These are phyloP conservation scores for Ischnura elegans DNA, from an alignment of 2,888 invertebrate species.

Conservation along the genomic window DNA sequence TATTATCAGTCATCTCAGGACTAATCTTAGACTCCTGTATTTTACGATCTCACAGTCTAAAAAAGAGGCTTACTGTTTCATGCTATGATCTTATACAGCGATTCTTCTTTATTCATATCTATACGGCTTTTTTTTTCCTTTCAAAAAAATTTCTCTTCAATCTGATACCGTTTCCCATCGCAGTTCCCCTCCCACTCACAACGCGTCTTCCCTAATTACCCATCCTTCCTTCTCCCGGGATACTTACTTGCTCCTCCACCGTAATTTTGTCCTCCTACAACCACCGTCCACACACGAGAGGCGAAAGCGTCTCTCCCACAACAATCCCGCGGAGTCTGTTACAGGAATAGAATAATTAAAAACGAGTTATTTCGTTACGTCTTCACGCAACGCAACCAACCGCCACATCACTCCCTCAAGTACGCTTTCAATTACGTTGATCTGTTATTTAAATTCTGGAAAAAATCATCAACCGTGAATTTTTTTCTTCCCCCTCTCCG, in stretches of 20 bases:
- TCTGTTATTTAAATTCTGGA: conserved; percentile 11
- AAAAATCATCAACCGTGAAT: conserved; percentile 38
- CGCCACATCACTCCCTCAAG: background rate
- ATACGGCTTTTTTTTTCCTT: background rate
- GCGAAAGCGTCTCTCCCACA: background rate
- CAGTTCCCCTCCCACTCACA: background rate
- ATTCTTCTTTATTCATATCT: no score
- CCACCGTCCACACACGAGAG: background rate
- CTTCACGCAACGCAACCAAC: background rate
- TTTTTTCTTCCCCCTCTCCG: background rate
- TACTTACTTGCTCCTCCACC: background rate
- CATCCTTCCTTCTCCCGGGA: background rate
- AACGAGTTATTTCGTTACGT: background rate
- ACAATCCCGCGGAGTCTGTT: background rate
- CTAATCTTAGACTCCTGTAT: no score
- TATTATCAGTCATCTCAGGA: no score
- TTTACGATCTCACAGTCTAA: no score
- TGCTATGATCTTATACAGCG: no score
- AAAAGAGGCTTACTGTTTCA: no score
- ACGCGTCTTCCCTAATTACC: background rate
- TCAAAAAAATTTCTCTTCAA: background rate
- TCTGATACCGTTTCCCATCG: background rate
- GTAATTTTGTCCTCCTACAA: background rate
- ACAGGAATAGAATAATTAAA: background rate
- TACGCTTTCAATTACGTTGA: conserved; percentile 18